A percentile compares a stretch with the other conserved stretches of the same genome.
Conservation (phyloP, 2,113 vertebrate species). For the Chascanopsetta lugubris region DNA sequence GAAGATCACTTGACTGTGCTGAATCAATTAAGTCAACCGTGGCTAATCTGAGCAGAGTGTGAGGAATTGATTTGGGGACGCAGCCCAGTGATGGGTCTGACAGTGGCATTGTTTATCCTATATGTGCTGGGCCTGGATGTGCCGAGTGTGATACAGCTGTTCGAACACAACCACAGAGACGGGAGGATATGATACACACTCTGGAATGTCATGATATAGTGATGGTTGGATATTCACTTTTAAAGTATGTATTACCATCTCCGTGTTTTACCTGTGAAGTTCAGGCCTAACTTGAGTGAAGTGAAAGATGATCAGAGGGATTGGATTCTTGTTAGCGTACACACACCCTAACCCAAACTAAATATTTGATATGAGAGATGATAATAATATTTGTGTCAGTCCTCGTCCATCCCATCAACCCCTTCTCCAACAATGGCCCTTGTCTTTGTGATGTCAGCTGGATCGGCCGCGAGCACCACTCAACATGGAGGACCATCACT, state of each 20-base stretch:
- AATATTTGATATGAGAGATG: conserved; percentile 23
- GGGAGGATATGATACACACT: not conserved
- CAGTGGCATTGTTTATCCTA: conserved; percentile 72
- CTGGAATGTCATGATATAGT: no score
- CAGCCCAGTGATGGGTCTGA: conserved; percentile 66
- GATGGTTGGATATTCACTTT: no score
- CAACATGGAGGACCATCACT: conserved; percentile 65
- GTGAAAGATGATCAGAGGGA: no score
- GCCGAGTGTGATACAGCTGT: conserved; percentile 56
- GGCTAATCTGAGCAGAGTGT: conserved; percentile 74
- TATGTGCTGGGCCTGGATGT: conserved; percentile 64
- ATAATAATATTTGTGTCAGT: no score
- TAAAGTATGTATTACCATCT: no score
- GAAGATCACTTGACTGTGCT: conserved; percentile 77
- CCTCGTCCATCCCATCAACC: conserved; percentile 41
- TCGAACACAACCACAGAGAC: conserved; percentile 17
- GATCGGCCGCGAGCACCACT: conserved; percentile 55
- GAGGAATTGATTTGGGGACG: conserved; percentile 72
- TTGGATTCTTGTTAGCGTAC: no score
- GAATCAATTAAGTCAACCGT: conserved; percentile 78
- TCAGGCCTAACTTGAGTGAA: no score
- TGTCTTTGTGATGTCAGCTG: conserved; percentile 36
- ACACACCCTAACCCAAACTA: no score
- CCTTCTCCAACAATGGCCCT: conserved; percentile 21
- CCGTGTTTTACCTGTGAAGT: no score